phyloP scores from a whole-genome alignment of 1,140 invertebrate species.

The Wiebesia pumilae region DNA sequence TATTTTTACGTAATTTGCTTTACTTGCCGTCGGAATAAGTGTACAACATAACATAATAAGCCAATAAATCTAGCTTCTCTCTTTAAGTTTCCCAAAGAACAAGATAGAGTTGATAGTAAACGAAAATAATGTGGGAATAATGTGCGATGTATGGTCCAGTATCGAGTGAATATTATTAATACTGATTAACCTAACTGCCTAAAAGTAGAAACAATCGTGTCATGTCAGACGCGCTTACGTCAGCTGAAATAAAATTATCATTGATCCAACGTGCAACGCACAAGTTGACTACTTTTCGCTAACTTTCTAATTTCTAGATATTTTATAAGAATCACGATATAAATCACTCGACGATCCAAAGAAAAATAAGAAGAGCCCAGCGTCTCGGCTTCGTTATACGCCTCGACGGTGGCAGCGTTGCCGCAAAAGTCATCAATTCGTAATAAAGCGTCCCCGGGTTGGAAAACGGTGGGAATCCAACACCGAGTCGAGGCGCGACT shows the following conservation, averaged over 20 bases:
- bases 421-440: not conserved
- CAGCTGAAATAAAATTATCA: not conserved
- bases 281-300: not conserved
- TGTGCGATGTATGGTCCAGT: not conserved
- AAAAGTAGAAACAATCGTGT: slow-evolving; percentile 24
- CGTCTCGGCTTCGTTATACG: not conserved
- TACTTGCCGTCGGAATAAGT: not conserved
- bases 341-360: not conserved
- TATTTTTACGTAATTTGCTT: not conserved
- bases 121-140: not conserved
- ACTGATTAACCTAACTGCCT: not conserved
- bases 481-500: not conserved
- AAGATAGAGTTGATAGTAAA: not conserved
- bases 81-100: not conserved
- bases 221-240: slow-evolving; percentile 2
- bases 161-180: not conserved
- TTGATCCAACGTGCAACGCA: not conserved
- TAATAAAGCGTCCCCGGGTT: not conserved
- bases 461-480: not conserved
- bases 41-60: not conserved
- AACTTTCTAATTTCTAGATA: slow-evolving; percentile 1
- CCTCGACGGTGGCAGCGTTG: not conserved
- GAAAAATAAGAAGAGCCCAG: not conserved
- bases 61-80: not conserved
- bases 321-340: not conserved